Base-by-base conservation (phyloP, 2,113 vertebrate genomes). In the Agapornis roseicollis region DNA sequence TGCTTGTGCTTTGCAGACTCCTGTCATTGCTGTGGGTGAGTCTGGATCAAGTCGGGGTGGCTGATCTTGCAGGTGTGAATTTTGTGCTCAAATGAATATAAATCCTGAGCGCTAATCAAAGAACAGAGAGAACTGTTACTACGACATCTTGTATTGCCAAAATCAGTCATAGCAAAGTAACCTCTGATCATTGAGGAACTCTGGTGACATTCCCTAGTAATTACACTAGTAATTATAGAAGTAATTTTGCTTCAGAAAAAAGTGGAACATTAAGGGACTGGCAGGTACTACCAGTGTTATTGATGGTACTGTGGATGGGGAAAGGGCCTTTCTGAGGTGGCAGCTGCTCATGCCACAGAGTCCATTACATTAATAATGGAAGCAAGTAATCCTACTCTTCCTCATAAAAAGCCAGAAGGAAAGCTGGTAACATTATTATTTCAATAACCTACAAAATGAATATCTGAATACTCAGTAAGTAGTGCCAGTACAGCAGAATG, bases 361-460 rank as follows among this genome's bases (percentile, higher is more conserved):
- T 25, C 11, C 18, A 1, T 5, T 41, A 19, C 3, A 4, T 6
- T 39, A 31, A 58, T 86, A 77, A 50, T 33, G 4, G 65, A 74
- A 50, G 33, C 17, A 35, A n/a, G 13, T 13, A 20, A 47, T 63
- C 9, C 8, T 49, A 0, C 20, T 56, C 22, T 73, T 76, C 52
- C 37, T 71, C 22, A 6, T 29, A 66, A 37, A 81, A 65, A 56
- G 8, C 35, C 71, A 37, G 12, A 56, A n/a, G 55, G 31, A 27
- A 49, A 78, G 60, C 20, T n/a, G 31, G 17, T 42, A 35, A 46
- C 28, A 11, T 44, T 7, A 10, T 17, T 55, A 39, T 73, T 83
- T 77, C 41, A 66, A 28, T 41, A 91, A 61, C 11, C 19, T 60
- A 8, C 7, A 39, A 1, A 0, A 0, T 1, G 4, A 56, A 10